phyloP scores from a whole-genome alignment of 1,140 invertebrate species.

The Alviniconcha marisindica region DNA sequence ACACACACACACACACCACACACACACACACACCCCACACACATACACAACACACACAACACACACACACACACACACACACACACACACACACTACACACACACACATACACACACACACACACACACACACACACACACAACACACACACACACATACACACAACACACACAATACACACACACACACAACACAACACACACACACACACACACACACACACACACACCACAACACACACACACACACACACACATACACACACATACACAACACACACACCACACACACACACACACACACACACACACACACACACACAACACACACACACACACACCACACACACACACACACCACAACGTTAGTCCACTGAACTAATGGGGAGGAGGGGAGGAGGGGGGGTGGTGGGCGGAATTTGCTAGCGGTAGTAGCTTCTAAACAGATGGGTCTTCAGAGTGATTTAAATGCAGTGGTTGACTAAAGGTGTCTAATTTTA shows the following conservation, averaged over 20 bases:
- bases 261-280: not conserved
- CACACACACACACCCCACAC: not conserved
- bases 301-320: not conserved
- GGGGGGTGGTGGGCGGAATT: no score
- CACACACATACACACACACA: not conserved
- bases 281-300: constrained; percentile 23
- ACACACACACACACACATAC: not conserved
- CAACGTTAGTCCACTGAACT: no score
- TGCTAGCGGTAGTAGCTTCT: no score
- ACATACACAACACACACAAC: not conserved
- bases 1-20: not conserved
- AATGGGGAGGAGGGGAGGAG: no score
- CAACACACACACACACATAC: constrained; percentile 1
- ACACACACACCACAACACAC: not conserved
- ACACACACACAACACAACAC: constrained; percentile 4
- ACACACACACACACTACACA: not conserved
- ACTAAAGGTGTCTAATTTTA: no score
- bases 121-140: no score
- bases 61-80: not conserved
- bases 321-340: not conserved
- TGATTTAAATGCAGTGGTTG: no score
- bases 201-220: not conserved
- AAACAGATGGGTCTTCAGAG: no score
- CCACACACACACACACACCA: not conserved
- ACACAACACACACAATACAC: constrained; percentile 24